These are phyloP conservation scores for Novumbra hubbsi DNA, from an alignment of 2,797 vertebrate genomes.

Conservation along the genomic window DNA sequence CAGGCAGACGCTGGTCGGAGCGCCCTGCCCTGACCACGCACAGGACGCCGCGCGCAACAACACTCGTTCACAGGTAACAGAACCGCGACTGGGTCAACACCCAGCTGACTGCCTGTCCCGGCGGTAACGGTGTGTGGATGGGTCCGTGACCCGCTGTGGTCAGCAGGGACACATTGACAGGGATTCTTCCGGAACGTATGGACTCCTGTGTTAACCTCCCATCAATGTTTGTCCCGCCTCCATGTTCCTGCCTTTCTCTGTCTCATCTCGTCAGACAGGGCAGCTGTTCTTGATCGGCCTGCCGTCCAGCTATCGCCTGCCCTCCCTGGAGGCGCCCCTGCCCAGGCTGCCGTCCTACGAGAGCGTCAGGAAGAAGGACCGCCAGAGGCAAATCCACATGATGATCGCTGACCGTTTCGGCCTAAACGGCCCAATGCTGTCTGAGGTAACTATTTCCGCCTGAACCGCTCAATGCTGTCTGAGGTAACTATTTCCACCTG, in stretches of 20 bases:
- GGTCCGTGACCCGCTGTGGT: background rate
- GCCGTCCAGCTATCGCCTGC: conserved; percentile 76
- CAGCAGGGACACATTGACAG: background rate
- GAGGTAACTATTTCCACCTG: conserved; percentile 80
- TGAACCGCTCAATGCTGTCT: conserved; percentile 65
- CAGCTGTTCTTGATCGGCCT: conserved; percentile 78
- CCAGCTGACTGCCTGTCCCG: no score
- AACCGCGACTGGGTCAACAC: background rate
- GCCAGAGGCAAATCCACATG: conserved; percentile 83
- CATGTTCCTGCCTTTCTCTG: conserved; percentile 5
- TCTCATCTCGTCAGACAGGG: conserved; percentile 52
- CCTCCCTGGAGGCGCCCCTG: conserved; percentile 67
- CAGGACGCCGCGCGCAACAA: conserved; percentile 42
- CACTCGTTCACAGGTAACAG: conserved; percentile 50
- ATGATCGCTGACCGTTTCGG: conserved; percentile 80
- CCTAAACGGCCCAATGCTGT: conserved; percentile 68
- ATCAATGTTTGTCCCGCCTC: conserved; percentile 24
- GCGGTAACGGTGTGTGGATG: background rate
- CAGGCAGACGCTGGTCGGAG: conserved; percentile 77
- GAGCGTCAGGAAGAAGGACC: conserved; percentile 81
- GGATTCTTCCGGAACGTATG: background rate
- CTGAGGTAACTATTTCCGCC: conserved; percentile 78
- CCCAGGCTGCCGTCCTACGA: conserved; percentile 79
- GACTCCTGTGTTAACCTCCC: background rate
- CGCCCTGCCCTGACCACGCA: conserved; percentile 54